Base-by-base conservation (phyloP, 2,888 invertebrate genomes). In the Anarsia innoxiella region DNA sequence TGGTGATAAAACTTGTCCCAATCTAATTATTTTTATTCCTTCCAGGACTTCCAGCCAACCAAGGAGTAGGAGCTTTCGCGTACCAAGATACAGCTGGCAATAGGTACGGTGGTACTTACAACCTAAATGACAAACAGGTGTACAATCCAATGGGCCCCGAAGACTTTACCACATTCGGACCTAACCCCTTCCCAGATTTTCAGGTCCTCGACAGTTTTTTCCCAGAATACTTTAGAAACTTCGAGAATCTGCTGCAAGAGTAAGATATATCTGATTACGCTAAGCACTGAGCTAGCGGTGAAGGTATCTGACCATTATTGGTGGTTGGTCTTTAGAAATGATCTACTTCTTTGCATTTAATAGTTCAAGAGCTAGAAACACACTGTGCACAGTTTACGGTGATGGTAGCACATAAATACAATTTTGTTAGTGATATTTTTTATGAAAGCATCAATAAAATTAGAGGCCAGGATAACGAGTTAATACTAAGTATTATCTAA, bases 21-120 rank as follows among this genome's bases (percentile, higher is more conserved):
- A n/a, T n/a, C n/a, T n/a, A n/a, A n/a, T n/a, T n/a, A n/a, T n/a
- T n/a, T n/a, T n/a, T n/a, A n/a, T n/a, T n/a, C n/a, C n/a, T n/a
- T n/a, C n/a, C n/a, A n/a, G n/a, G n/a, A n/a, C n/a, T n/a, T n/a
- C n/a, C n/a, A n/a, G n/a, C n/a, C n/a, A n/a, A n/a, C n/a, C 8
- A 23, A 1, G 75, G 77, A 30, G 73, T 66, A 36, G 77, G 74
- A 4, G 68, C 65, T 4, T 82, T 54, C 55, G 53, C 77, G 1
- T 80, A 68, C 48, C 66, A 69, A 51, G 83, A 82, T 50, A 63
- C 80, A 1, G 23, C 61, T 2, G 84, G 84, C 44, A 67, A 71
- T 53, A 79, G 78, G 77, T 79, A 79, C 60, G 74, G 72, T 46
- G 82, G 80, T 12, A 75, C 75, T 39, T 83, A 73, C 57, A 66